Percentiles rank a stretch among this genome's conserved stretches.
Evolutionary conservation across 2,113 vertebrate species (phyloP).

Genomic region (Alouatta palliata): DNA sequence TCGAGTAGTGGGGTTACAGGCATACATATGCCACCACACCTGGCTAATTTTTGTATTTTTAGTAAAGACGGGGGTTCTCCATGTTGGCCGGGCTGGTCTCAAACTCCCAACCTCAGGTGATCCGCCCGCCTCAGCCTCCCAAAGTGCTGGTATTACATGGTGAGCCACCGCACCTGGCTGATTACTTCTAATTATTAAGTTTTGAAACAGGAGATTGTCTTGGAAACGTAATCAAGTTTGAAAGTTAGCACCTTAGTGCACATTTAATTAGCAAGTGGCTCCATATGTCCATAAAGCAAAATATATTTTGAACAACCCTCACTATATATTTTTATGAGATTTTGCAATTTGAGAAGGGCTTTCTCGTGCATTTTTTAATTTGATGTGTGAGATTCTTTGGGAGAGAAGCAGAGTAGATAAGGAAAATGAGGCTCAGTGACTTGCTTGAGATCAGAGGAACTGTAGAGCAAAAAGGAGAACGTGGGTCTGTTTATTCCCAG

Average conservation of each 20-base stretch:
- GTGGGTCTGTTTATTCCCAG: not conserved
- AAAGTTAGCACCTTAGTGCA: not conserved
- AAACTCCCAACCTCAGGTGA: too few relatives aligned
- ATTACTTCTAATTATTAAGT: constrained; percentile 17
- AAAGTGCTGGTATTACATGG: too few relatives aligned
- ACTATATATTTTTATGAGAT: not conserved
- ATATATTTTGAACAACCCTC: not conserved
- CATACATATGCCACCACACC: too few relatives aligned
- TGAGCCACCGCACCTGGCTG: too few relatives aligned
- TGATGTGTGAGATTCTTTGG: not conserved
- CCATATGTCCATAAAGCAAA: not conserved
- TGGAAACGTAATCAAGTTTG: constrained; percentile 1
- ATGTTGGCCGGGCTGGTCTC: too few relatives aligned
- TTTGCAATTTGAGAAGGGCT: not conserved
- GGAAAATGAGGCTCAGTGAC: not conserved
- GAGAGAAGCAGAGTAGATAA: constrained; percentile 20
- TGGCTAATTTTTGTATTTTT: too few relatives aligned
- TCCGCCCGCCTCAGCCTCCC: too few relatives aligned
- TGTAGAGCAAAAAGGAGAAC: not conserved
- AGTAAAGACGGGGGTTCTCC: too few relatives aligned
- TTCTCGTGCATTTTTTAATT: constrained; percentile 23
- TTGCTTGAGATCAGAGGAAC: not conserved
- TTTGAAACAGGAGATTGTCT: constrained; percentile 30
- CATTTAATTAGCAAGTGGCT: constrained; percentile 16
- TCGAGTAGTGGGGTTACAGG: too few relatives aligned